These are phyloP conservation scores for Monarcha castaneiventris DNA, from an alignment of 2,113 vertebrate species.

Conservation along the genomic window DNA sequence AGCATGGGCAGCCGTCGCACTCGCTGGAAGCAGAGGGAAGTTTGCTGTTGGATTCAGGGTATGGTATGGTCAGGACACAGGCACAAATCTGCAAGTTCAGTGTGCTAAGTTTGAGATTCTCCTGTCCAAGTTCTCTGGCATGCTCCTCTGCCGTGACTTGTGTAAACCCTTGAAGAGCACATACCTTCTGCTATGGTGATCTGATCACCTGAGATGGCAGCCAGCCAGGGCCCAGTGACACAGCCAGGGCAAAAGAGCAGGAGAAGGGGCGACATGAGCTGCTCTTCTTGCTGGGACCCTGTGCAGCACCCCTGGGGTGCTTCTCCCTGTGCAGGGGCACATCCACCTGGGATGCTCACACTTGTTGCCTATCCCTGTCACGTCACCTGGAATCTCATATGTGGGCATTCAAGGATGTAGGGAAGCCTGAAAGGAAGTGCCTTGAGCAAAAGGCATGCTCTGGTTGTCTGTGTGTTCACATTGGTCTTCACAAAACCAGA, in stretches of 20 bases:
- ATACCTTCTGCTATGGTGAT: neutral
- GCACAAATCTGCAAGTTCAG: neutral
- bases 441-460: neutral
- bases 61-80: neutral
- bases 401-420: neutral
- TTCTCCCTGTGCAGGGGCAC: neutral
- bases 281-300: neutral
- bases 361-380: neutral
- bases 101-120: neutral
- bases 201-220: accelerated
- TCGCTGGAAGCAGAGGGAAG: neutral
- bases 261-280: accelerated
- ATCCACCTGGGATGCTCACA: neutral
- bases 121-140: neutral
- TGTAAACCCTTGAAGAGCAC: neutral
- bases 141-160: neutral
- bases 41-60: neutral
- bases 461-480: neutral
- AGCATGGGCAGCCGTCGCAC: accelerated
- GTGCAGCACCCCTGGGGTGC: neutral
- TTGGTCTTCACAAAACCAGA: neutral
- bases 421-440: neutral
- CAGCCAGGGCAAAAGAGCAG: neutral
- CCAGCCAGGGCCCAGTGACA: neutral
- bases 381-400: neutral